phyloP scores from a whole-genome alignment of 1,140 invertebrate genomes.

The Macrostomum lignano region DNA sequence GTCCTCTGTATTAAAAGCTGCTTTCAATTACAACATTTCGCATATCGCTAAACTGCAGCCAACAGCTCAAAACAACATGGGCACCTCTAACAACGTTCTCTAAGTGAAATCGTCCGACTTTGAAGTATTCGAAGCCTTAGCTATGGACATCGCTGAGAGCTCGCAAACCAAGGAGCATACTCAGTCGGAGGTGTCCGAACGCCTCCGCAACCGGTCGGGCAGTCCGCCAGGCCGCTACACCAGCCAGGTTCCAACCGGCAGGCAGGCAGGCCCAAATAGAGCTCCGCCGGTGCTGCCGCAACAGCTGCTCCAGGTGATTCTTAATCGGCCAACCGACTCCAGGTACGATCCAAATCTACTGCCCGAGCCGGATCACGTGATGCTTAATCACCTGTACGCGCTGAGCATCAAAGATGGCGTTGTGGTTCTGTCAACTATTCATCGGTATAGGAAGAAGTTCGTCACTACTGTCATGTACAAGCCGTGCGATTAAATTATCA shows the following conservation, averaged over 20 bases:
- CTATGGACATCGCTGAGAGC: too few species aligned
- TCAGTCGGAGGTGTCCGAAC: too few species aligned
- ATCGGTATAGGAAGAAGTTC: slow-evolving; percentile 90
- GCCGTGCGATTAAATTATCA: too few species aligned
- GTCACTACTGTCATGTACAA: slow-evolving; percentile 95
- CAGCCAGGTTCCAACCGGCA: slow-evolving; percentile 56
- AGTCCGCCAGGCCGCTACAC: slow-evolving; percentile 43
- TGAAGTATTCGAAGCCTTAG: slow-evolving; percentile 76
- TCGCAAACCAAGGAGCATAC: too few species aligned
- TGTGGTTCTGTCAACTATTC: slow-evolving; percentile 86
- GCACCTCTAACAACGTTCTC: slow-evolving; percentile 64
- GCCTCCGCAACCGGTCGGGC: too few species aligned
- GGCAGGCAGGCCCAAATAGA: too few species aligned
- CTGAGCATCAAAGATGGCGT: slow-evolving; percentile 95
- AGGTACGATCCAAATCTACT: slow-evolving; percentile 86
- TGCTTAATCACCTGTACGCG: slow-evolving; percentile 98
- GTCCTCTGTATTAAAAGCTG: too few species aligned
- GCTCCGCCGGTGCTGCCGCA: slow-evolving; percentile 68
- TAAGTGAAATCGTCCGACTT: slow-evolving; percentile 67
- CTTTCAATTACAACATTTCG: too few species aligned
- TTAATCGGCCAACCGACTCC: slow-evolving; percentile 66
- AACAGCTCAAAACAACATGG: too few species aligned
- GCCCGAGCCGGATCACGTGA: slow-evolving; percentile 90
- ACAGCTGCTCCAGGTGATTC: slow-evolving; percentile 77
- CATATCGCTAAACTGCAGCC: too few species aligned